Percentiles rank a stretch among this genome's conserved stretches.
These are phyloP conservation scores for Seriola dumerili DNA, from an alignment of 2,113 vertebrate species.

Conservation along the genomic window DNA sequence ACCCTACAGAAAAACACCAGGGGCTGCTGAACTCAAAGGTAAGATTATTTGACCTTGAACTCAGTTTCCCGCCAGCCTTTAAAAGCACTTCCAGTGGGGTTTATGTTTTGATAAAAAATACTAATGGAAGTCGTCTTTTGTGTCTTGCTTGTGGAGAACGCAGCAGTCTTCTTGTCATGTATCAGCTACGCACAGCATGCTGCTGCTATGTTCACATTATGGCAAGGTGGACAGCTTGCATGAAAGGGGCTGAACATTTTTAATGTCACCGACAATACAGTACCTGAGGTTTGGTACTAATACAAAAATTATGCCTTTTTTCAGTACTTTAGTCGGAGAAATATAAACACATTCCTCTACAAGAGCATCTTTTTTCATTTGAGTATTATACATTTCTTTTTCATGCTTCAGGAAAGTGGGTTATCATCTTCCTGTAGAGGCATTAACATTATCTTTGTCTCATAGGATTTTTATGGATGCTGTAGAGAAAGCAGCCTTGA, in stretches of 20 bases:
- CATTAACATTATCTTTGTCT: not conserved
- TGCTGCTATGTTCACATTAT: not conserved
- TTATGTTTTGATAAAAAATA: not conserved
- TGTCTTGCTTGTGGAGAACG: not conserved
- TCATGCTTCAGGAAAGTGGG: not conserved
- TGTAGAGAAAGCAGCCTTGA: not conserved
- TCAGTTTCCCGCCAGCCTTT: not conserved
- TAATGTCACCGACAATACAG: not conserved
- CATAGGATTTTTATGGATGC: not conserved
- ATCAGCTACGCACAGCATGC: not conserved
- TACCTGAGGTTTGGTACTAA: not conserved
- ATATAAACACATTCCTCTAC: not conserved
- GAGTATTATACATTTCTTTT: not conserved
- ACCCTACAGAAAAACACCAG: not conserved
- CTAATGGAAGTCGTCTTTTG: not conserved
- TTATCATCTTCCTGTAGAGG: not conserved
- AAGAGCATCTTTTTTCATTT: not conserved
- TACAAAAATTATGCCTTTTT: not conserved
- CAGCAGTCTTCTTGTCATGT: not conserved
- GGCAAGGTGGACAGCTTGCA: not conserved
- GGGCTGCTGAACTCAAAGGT: conserved; percentile 2
- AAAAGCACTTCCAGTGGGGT: not conserved
- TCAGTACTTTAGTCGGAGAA: not conserved
- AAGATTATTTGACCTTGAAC: not conserved
- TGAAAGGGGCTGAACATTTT: not conserved